phyloP scores from a whole-genome alignment of 2,797 vertebrate species.

The Pipistrellus pygmaeus region DNA sequence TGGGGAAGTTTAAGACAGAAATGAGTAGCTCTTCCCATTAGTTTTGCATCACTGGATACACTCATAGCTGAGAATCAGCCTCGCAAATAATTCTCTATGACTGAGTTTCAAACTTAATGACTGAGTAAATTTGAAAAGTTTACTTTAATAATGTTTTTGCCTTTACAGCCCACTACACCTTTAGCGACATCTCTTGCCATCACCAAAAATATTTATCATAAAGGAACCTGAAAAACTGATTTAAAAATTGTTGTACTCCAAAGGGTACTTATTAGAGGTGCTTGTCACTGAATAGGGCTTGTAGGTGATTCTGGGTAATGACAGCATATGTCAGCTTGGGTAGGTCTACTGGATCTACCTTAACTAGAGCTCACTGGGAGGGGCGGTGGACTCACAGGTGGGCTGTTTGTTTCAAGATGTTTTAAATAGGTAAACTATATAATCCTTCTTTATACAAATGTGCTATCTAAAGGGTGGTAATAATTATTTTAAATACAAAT shows the following conservation, averaged over 20 bases:
- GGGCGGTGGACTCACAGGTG: no score
- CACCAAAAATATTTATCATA: neutral
- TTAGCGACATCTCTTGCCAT: neutral
- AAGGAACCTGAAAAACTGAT: neutral
- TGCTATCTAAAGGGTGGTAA: neutral
- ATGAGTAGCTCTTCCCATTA: neutral
- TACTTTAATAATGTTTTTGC: neutral
- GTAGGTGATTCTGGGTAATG: rapidly evolving
- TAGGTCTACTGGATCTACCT: neutral
- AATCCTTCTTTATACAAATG: neutral
- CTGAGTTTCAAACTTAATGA: neutral
- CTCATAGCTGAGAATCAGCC: neutral
- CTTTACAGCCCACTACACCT: no score
- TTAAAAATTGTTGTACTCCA: neutral
- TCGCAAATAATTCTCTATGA: neutral
- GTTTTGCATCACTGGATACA: neutral
- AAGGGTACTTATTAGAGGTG: neutral
- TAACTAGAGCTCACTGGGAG: neutral
- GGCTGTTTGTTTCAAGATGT: neutral
- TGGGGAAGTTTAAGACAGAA: no score
- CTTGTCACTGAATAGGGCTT: neutral
- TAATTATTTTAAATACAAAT: neutral
- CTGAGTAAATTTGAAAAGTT: neutral
- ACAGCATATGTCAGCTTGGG: no score
- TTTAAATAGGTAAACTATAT: neutral